Evolutionary conservation across 1,140 invertebrate species (phyloP).

Genomic region (Drosophila melanica): DNA sequence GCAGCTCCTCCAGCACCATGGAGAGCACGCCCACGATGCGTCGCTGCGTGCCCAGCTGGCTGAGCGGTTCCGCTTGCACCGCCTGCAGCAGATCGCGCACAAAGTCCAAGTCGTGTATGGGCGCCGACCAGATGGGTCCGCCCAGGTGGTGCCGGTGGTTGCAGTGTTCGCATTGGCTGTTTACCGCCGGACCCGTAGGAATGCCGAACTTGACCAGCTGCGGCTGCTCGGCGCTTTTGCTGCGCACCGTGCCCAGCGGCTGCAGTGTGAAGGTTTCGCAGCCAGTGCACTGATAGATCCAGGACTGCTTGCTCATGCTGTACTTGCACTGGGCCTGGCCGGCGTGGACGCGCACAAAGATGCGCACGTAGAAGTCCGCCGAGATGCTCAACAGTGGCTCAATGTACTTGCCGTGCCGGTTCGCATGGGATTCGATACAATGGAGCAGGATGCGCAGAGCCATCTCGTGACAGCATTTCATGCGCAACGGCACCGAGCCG

Average conservation of each 20-base stretch:
- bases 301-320: constrained; percentile 92
- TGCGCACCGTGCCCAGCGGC: constrained; percentile 87
- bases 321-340: constrained; percentile 93
- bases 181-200: constrained; percentile 88
- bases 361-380: constrained; percentile 98
- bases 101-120: constrained; percentile 92
- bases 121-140: constrained; percentile 96
- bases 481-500: constrained; percentile 94
- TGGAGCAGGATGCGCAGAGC: constrained; percentile 96
- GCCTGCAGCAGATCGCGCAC: constrained; percentile 86
- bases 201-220: constrained; percentile 87
- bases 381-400: constrained; percentile 95
- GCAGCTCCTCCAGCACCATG: constrained; percentile 91
- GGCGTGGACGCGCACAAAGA: constrained; percentile 94
- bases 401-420: constrained; percentile 96
- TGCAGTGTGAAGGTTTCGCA: constrained; percentile 93
- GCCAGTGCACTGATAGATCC: constrained; percentile 94
- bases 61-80: constrained; percentile 80
- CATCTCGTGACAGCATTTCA: constrained; percentile 97
- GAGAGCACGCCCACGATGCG: constrained; percentile 90
- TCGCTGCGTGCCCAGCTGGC: constrained; percentile 88
- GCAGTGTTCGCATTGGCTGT: constrained; percentile 90
- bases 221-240: constrained; percentile 84
- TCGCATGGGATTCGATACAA: constrained; percentile 95
- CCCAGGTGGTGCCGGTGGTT: constrained; percentile 90